Base-by-base conservation (phyloP, 2,113 vertebrate genomes). In the Gadus macrocephalus region DNA sequence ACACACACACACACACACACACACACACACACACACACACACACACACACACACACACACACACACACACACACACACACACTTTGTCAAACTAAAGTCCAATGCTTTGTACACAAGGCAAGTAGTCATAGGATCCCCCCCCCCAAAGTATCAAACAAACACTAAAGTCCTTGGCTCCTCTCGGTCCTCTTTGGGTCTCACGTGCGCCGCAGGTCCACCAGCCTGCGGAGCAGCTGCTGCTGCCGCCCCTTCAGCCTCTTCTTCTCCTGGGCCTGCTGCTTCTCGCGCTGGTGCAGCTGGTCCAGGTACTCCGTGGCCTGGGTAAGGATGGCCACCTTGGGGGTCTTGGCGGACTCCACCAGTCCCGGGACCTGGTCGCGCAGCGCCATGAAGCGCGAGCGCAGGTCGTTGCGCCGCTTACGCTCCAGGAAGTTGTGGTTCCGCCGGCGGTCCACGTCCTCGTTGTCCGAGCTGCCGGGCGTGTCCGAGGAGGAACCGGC, bases 371-470 rank as follows among this genome's bases (percentile, higher is more conserved):
- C 92, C 84, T 97, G 89, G 66, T 96, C 95, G 64, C 95, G 86
- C 35, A 98, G 86, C 0, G 93, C 94, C 69, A 96, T 90, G 85
- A 98, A 98, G 2, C 97, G 90, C 0, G 95, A 98, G 16, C 96
- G 92, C 6, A 98, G 94, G 72, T 98, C 96, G 0, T 98, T 96
- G 55, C 96, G 91, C 73, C 97, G 85, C 78, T 98, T 96, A 69
- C 97, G 92, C 80, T 98, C 97, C 69, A 98, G 89, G 74, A 93
- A 96, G 72, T 98, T 97, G 90, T 98, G 96, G 81, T 95, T 98
- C 82, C 92, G 93, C 67, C 97, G 89, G 86, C 95, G 96, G 87
- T 94, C 95, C 11, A 92, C 87, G 0, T 98, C 96, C 82, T 98
- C 96, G 0, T 88, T 82, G 77, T 98, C 96, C 0, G 96, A 98